Evolutionary conservation across 2,888 invertebrate species (phyloP).

Genomic region (Drosophila meridionalis): DNA sequence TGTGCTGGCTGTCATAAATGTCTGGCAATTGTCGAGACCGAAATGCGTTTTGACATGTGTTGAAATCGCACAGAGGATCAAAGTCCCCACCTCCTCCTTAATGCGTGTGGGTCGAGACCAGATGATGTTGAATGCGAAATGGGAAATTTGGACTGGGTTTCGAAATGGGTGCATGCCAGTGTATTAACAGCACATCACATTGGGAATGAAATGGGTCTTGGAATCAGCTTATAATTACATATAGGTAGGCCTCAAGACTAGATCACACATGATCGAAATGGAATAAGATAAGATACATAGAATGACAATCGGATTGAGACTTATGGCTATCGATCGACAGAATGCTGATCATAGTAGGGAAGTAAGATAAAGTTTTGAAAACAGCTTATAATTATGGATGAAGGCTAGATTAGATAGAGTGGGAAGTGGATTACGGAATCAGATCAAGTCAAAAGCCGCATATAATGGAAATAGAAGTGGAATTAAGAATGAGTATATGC

Average conservation of each 20-base stretch:
- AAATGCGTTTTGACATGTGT: constrained; percentile 50
- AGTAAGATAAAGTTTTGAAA: no score
- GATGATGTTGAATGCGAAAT: neutral
- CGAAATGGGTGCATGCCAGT: neutral
- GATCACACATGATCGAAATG: neutral
- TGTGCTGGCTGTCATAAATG: constrained; percentile 55
- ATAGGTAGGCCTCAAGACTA: neutral
- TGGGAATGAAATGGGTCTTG: neutral
- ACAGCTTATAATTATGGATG: neutral
- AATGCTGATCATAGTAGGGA: no score
- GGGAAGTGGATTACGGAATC: neutral
- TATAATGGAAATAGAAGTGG: neutral
- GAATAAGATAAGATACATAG: no score
- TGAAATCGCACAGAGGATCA: constrained; percentile 44
- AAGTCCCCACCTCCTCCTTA: neutral
- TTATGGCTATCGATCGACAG: no score
- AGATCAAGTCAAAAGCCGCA: neutral
- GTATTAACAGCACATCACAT: neutral
- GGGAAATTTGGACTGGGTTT: neutral
- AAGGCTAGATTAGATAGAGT: neutral
- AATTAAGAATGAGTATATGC: neutral
- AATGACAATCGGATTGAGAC: no score
- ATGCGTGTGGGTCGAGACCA: constrained; percentile 31
- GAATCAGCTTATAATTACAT: neutral
- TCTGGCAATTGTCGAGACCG: constrained; percentile 51